Evolutionary conservation across 37 sponge, comb jelly and placozoan species (phyloP).

Genomic region (Geodia barretti): DNA sequence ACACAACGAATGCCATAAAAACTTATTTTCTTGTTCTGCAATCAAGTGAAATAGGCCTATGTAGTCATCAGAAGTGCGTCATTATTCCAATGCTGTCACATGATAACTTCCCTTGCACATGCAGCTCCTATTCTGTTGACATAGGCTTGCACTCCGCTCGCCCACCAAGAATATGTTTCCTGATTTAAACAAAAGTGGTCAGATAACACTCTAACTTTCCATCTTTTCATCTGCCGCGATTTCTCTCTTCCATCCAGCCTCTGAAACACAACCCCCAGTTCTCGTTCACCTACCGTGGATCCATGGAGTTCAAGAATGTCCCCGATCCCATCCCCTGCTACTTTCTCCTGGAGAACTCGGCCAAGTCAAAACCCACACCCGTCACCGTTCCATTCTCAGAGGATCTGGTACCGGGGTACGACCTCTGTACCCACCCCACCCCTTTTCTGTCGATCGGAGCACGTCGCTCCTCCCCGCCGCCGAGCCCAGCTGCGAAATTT

Average conservation of each 20-base stretch:
- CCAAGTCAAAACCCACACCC: constrained; percentile 15
- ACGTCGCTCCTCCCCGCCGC: neutral
- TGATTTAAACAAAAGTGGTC: no score
- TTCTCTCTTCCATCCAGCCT: constrained; percentile 17
- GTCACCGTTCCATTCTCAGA: constrained; percentile 35
- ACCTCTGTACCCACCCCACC: no score
- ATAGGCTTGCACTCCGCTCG: no score
- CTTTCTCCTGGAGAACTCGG: constrained; percentile 64
- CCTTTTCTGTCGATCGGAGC: neutral
- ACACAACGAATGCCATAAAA: no score
- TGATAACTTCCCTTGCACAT: no score
- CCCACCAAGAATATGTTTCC: no score
- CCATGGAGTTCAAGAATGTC: constrained; percentile 80
- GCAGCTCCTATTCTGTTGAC: no score
- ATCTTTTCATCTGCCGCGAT: neutral
- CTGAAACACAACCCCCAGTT: constrained; percentile 67
- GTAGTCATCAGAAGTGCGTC: no score
- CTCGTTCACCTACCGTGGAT: constrained; percentile 59
- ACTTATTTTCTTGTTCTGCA: no score
- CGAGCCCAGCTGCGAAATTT: neutral
- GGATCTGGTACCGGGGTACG: constrained; percentile 22
- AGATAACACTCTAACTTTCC: no score
- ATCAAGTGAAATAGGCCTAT: no score
- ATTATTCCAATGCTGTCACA: no score
- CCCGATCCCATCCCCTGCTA: constrained; percentile 62